Evolutionary conservation across 1,140 invertebrate species (phyloP), one percentile per base, ranked within the genome.

Genomic region (Drosophila prosaltans): DNA sequence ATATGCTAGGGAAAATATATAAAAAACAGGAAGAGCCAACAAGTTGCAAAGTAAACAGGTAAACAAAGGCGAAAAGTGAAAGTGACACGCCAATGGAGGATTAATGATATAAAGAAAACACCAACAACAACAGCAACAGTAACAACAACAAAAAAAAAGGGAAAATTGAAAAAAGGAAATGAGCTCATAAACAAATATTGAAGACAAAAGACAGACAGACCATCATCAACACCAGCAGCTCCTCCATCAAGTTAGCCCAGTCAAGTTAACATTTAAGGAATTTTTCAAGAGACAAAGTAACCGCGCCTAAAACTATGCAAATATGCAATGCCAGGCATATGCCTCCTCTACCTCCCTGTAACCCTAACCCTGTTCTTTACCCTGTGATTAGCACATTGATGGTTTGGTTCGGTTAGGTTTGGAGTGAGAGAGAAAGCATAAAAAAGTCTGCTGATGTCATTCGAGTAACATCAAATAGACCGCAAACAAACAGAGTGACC

Each of bases 1-100:
- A 74, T 90, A 84, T 85, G 84, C 84, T 81, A 72, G 57, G 78
- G 45, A 65, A 89, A 90, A 81, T 88, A 30, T 2, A 30, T 2
- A 57, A 28, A 16, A 36, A 48, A 48, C 16, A 45, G 11, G 24
- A 51, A 51, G 45, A 51, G 45, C 45, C 45, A 51, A 51, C 45
- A 51, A 51, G 45, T 51, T 51, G 30, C 36, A 43, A 64, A 51
- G 36, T 48, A 76, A 81, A 73, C 57, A 66, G 61, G 61, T 73
- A 80, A 83, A 82, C 55, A 82, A 59, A 62, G 45, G 48, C 48
- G 54, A 61, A 83, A 85, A 80, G 69, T 82, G 82, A 86, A 88
- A 88, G 75, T 76, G 83, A 80, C 76, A 88, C 79, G 78, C 66
- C 85, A 72, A 67, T 66, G 69, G 55, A n/a, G 51, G 61, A 70